Conservation (phyloP, 2,797 vertebrate species). For the Salarias fasciatus region DNA sequence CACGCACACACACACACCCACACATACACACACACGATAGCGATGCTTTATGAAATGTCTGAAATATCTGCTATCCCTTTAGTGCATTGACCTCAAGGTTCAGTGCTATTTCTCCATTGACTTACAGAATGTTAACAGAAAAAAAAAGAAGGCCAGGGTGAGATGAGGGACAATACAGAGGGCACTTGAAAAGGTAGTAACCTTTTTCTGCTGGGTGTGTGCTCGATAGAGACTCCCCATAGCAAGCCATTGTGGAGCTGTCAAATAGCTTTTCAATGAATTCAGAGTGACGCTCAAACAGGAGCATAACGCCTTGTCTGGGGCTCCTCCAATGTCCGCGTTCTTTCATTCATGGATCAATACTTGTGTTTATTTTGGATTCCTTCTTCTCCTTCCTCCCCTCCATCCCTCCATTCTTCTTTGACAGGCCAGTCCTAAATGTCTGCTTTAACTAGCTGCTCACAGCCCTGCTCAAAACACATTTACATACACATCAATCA, state of each 20-base stretch:
- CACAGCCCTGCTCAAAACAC: constrained; percentile 80
- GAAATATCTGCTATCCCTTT: constrained; percentile 56
- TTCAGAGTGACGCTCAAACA: constrained; percentile 72
- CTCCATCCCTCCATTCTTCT: constrained; percentile 59
- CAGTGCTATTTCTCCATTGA: constrained; percentile 62
- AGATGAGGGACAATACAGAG: constrained; percentile 61
- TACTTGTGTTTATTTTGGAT: constrained; percentile 83
- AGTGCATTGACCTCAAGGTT: constrained; percentile 55
- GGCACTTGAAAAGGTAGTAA: constrained; percentile 77
- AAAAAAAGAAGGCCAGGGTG: constrained; percentile 40
- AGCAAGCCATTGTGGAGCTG: constrained; percentile 75
- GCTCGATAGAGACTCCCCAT: constrained; percentile 75
- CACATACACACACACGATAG: constrained; percentile 16
- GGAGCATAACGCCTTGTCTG: constrained; percentile 74
- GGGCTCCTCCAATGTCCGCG: constrained; percentile 71
- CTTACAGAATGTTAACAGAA: constrained; percentile 47
- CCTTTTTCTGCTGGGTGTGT: constrained; percentile 72
- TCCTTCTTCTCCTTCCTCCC: constrained; percentile 46
- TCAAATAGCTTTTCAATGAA: constrained; percentile 79
- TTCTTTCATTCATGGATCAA: constrained; percentile 83
- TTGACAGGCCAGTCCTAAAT: constrained; percentile 74
- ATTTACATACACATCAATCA: constrained; percentile 84
- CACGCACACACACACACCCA: constrained; percentile 1
- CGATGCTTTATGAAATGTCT: too few species aligned
- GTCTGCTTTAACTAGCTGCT: constrained; percentile 82